These are phyloP conservation scores for Cnemophilus loriae DNA, from an alignment of 2,113 vertebrate species.

Conservation along the genomic window DNA sequence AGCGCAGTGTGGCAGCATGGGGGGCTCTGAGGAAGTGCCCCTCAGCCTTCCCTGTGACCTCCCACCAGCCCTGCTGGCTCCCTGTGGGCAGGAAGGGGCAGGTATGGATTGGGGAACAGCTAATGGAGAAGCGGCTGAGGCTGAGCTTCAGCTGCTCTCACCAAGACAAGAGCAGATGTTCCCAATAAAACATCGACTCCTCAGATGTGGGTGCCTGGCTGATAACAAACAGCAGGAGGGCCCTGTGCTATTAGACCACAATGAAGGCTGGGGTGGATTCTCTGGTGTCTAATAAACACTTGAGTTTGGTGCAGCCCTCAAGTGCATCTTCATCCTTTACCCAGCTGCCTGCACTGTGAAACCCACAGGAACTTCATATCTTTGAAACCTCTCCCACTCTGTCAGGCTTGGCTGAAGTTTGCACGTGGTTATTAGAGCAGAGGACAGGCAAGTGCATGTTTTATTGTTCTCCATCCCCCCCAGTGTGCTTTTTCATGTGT, in stretches of 20 bases:
- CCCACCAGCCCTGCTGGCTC: not conserved
- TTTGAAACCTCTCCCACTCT: constrained; percentile 21
- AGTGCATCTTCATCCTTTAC: not conserved
- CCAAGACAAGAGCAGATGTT: constrained; percentile 1
- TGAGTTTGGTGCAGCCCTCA: not conserved
- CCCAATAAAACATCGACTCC: not conserved
- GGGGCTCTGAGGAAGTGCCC: not conserved
- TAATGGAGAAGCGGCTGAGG: not conserved
- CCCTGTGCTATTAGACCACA: not conserved
- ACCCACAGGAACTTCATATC: not conserved
- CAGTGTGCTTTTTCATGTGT: not conserved
- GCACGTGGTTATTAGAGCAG: not conserved
- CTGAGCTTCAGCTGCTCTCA: not conserved
- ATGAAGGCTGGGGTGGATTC: not conserved
- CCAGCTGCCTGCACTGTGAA: not conserved
- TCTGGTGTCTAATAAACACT: not conserved
- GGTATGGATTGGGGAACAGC: not conserved
- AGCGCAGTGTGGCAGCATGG: not conserved
- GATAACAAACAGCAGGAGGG: not conserved
- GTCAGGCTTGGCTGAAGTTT: constrained; percentile 22
- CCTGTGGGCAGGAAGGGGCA: not conserved
- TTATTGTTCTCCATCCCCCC: not conserved
- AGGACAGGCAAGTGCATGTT: constrained; percentile 31
- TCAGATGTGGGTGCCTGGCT: constrained; percentile 17
- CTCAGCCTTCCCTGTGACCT: not conserved